These are phyloP conservation scores for Aquatica leii DNA, from an alignment of 2,888 invertebrate species.

Conservation along the genomic window DNA sequence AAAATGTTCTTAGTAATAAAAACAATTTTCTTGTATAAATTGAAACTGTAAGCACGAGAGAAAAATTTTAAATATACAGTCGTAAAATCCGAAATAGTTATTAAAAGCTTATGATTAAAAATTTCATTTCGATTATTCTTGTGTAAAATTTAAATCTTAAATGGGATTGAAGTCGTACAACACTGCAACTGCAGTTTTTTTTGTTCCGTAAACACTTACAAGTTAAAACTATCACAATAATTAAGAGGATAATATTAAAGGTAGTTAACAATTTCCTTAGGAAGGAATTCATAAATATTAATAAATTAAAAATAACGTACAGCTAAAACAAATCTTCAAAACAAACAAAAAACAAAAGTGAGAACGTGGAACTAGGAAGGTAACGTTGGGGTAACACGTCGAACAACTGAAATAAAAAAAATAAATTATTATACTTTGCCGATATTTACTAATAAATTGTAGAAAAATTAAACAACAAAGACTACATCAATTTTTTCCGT, in stretches of 20 bases:
- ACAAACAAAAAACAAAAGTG: slow-evolving; percentile 25
- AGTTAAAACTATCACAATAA: slow-evolving; percentile 42
- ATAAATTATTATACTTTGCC: slow-evolving; percentile 32
- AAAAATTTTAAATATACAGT: no score
- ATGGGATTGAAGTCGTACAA: slow-evolving; percentile 9
- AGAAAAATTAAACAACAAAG: slow-evolving; percentile 24
- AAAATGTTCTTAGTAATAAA: no score
- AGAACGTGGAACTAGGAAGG: slow-evolving; percentile 10
- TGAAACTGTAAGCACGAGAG: no score
- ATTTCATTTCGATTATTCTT: no score
- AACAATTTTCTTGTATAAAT: no score
- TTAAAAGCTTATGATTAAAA: no score
- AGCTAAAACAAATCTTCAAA: slow-evolving; percentile 6
- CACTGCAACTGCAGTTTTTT: neutral
- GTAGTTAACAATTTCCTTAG: slow-evolving; percentile 18
- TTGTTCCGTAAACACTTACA: slow-evolving; percentile 15
- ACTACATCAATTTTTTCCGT: slow-evolving; percentile 30
- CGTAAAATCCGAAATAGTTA: no score
- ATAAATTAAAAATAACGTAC: slow-evolving; percentile 30
- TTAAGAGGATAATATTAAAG: slow-evolving; percentile 19
- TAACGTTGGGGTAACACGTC: no score
- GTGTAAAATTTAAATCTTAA: neutral
- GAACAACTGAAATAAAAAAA: slow-evolving; percentile 31
- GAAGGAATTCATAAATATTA: slow-evolving; percentile 24
- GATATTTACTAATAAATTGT: slow-evolving; percentile 31